Percentiles rank a stretch among this genome's conserved stretches.
These are phyloP conservation scores for Endotricha flammealis DNA, from an alignment of 2,888 invertebrate genomes.

Conservation along the genomic window DNA sequence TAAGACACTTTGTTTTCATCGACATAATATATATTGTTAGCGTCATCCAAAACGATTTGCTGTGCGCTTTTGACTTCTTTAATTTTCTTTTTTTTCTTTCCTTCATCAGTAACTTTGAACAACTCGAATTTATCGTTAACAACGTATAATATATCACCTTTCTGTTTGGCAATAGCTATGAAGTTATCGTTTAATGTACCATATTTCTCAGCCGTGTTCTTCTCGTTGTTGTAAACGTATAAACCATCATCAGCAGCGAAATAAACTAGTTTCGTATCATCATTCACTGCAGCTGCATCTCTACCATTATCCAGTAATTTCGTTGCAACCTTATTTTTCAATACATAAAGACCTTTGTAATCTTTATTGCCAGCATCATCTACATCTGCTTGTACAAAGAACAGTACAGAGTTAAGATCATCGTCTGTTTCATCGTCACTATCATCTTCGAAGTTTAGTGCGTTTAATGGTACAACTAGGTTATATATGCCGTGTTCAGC, in stretches of 20 bases:
- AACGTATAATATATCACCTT: slow-evolving; percentile 43
- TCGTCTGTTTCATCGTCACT: slow-evolving; percentile 4
- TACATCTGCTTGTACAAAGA: slow-evolving; percentile 35
- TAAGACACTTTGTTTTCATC: slow-evolving; percentile 36
- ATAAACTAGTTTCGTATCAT: slow-evolving; percentile 31
- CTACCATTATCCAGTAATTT: slow-evolving; percentile 39
- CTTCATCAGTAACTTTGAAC: slow-evolving; percentile 48
- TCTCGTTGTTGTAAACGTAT: slow-evolving; percentile 32
- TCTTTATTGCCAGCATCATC: slow-evolving; percentile 23
- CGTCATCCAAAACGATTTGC: slow-evolving; percentile 45
- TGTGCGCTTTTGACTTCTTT: slow-evolving; percentile 37
- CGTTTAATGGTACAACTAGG: slow-evolving; percentile 33
- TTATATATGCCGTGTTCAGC: slow-evolving; percentile 36
- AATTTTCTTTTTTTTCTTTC: slow-evolving; percentile 40
- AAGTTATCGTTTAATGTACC: slow-evolving; percentile 42
- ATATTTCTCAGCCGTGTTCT: slow-evolving; percentile 39
- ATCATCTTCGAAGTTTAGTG: slow-evolving; percentile 24
- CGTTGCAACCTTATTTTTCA: slow-evolving; percentile 26
- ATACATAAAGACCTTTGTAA: slow-evolving; percentile 37
- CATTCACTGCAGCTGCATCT: slow-evolving; percentile 29
- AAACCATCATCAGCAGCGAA: slow-evolving; percentile 46
- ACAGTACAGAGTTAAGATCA: slow-evolving; percentile 17
- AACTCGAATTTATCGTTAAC: slow-evolving; percentile 42
- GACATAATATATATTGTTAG: slow-evolving; percentile 47
- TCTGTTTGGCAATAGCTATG: slow-evolving; percentile 38